Conservation (phyloP, 2,888 invertebrate species). For the Drosophila ochracea region DNA sequence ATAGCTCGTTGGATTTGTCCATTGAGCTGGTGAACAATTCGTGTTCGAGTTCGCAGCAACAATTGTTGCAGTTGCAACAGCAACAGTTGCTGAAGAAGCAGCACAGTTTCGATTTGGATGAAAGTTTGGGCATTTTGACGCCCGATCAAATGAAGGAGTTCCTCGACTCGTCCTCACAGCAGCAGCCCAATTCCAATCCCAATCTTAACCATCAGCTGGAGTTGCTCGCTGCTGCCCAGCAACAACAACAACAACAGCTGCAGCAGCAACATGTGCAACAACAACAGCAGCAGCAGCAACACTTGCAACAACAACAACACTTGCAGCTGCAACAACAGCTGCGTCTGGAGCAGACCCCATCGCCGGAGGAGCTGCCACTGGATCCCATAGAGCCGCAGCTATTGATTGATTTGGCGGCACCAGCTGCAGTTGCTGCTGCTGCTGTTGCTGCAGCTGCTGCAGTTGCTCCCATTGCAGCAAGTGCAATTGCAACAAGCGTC, state of each 20-base stretch:
- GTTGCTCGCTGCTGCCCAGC: slow-evolving; percentile 82
- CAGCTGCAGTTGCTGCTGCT: not conserved
- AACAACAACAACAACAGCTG: slow-evolving; percentile 52
- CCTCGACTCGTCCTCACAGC: slow-evolving; percentile 86
- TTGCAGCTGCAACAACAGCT: slow-evolving; percentile 73
- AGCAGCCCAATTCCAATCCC: slow-evolving; percentile 23
- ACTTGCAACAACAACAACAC: slow-evolving; percentile 38
- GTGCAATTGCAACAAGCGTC: not conserved
- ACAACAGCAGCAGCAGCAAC: slow-evolving; percentile 61
- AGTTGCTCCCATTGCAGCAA: slow-evolving; percentile 1
- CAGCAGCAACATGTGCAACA: slow-evolving; percentile 48
- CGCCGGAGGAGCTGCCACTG: slow-evolving; percentile 93
- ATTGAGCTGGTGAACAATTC: slow-evolving; percentile 85
- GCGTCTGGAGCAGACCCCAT: slow-evolving; percentile 92
- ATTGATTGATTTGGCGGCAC: slow-evolving; percentile 42
- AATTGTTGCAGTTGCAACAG: slow-evolving; percentile 63
- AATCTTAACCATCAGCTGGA: slow-evolving; percentile 83
- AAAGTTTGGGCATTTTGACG: slow-evolving; percentile 94
- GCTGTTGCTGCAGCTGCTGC: slow-evolving; percentile 18
- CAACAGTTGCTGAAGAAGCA: slow-evolving; percentile 87
- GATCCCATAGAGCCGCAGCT: slow-evolving; percentile 88
- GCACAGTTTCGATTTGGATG: slow-evolving; percentile 92
- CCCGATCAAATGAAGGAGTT: slow-evolving; percentile 95
- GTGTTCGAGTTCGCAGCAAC: slow-evolving; percentile 78
- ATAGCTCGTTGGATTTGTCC: slow-evolving; percentile 84